Conservation (phyloP, 2,113 vertebrate genomes). For the Oncorhynchus nerka region DNA sequence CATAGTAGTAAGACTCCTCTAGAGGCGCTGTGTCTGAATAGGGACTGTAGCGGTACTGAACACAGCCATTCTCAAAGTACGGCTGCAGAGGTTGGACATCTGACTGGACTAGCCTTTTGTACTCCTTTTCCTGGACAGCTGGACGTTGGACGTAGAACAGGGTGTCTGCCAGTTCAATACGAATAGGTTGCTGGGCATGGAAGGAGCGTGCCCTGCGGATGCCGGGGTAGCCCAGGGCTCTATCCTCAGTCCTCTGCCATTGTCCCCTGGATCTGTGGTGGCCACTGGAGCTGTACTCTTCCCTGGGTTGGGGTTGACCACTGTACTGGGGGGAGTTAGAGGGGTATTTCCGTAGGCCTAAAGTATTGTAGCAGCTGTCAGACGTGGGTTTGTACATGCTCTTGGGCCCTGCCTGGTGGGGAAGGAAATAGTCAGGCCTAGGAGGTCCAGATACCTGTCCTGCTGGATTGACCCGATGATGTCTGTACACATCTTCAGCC, state of each 20-base stretch:
- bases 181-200: slow-evolving; percentile 76
- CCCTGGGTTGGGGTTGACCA: slow-evolving; percentile 48
- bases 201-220: slow-evolving; percentile 92
- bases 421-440: slow-evolving; percentile 75
- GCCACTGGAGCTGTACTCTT: slow-evolving; percentile 71
- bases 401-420: slow-evolving; percentile 69
- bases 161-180: slow-evolving; percentile 83
- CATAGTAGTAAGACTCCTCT: slow-evolving; percentile 71
- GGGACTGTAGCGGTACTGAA: slow-evolving; percentile 84
- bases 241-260: slow-evolving; percentile 71
- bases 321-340: slow-evolving; percentile 80
- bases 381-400: slow-evolving; percentile 64
- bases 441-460: slow-evolving; percentile 44
- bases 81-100: slow-evolving; percentile 86
- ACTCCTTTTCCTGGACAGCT: slow-evolving; percentile 66
- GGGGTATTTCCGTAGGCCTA: slow-evolving; percentile 62
- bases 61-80: slow-evolving; percentile 86
- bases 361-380: slow-evolving; percentile 69
- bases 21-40: slow-evolving; percentile 71
- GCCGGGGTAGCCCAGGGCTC: slow-evolving; percentile 78
- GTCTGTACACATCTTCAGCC: slow-evolving; percentile 69
- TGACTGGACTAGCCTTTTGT: slow-evolving; percentile 80
- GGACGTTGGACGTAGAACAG: slow-evolving; percentile 81
- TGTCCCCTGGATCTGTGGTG: slow-evolving; percentile 58
- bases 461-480: slow-evolving; percentile 60